Evolutionary conservation across 2,113 vertebrate genomes (phyloP), one percentile per base, ranked within the genome.

Genomic region (Phylloscopus whistleri): DNA sequence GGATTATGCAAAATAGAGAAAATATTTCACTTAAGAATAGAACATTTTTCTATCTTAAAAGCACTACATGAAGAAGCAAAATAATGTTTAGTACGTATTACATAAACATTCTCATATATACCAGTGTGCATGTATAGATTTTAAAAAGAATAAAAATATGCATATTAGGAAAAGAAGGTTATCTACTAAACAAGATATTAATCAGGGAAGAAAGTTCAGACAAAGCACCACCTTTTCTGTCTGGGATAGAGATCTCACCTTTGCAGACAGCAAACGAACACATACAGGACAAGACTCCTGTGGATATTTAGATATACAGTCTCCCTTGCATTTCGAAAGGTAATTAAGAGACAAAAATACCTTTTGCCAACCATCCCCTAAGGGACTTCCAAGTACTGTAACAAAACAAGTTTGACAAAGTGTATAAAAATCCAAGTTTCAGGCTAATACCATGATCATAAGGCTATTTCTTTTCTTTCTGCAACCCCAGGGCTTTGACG

Each of bases 71-170:
- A 74, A 80, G 23, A 46, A 74, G 16, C 19, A 55, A 66, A 91
- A 20, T 12, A 35, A 28, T 9, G 3, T n/a, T 83, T 56, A 41
- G 26, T 11, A 53, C 26, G 4, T 68, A 20, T 33, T 53, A 44
- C 10, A 30, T 46, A 75, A 31, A 24, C 33, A n/a, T 63, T 58
- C 35, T 10, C 31, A 20, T 23, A 66, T 22, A 27, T 18, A 3
- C 5, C 1, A 16, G 3, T 18, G 1, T 11, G 1, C 11, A 3
- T 18, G 4, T 20, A 15, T 16, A 12, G 19, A 41, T 16, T n/a
- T 9, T 49, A 11, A 75, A 75, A 62, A 55, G 3, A 51, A 46
- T 7, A 33, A 19, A 27, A 22, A 53, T 19, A 24, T 21, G 21
- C 5, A 8, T 48, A 68, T 41, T 49, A 64, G 63, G 44, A 85